Evolutionary conservation across 2,113 vertebrate species (phyloP).

Genomic region (Sterrhoptilus dennistouni): DNA sequence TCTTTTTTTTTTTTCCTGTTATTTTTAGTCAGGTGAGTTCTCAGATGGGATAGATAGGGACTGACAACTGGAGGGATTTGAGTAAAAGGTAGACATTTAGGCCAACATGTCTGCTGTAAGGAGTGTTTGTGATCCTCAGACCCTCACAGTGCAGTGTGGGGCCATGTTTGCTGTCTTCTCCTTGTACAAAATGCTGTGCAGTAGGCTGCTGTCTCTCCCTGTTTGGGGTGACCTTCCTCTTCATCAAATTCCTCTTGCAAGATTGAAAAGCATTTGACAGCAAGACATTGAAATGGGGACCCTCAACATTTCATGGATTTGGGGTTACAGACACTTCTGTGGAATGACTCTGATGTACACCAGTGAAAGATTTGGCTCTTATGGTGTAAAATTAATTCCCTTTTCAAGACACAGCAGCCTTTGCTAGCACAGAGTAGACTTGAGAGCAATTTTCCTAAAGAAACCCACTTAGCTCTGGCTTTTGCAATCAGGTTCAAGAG

Average conservation of each 20-base stretch:
- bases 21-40: background rate
- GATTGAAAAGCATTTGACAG: background rate
- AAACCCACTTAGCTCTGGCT: background rate
- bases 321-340: background rate
- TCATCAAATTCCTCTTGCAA: background rate
- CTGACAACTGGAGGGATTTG: background rate
- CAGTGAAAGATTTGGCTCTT: background rate
- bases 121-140: background rate
- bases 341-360: background rate
- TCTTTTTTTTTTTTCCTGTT: background rate
- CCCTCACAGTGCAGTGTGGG: background rate
- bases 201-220: background rate
- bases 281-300: background rate
- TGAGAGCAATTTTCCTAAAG: background rate
- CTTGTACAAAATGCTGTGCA: background rate
- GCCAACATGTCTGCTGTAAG: background rate
- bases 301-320: background rate
- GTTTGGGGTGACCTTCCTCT: accelerated
- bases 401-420: background rate
- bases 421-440: background rate
- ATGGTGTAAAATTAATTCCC: background rate
- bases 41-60: background rate
- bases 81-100: background rate
- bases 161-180: background rate
- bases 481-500: background rate